Conservation (phyloP, 2,888 invertebrate genomes). For the Folsomia candida region DNA sequence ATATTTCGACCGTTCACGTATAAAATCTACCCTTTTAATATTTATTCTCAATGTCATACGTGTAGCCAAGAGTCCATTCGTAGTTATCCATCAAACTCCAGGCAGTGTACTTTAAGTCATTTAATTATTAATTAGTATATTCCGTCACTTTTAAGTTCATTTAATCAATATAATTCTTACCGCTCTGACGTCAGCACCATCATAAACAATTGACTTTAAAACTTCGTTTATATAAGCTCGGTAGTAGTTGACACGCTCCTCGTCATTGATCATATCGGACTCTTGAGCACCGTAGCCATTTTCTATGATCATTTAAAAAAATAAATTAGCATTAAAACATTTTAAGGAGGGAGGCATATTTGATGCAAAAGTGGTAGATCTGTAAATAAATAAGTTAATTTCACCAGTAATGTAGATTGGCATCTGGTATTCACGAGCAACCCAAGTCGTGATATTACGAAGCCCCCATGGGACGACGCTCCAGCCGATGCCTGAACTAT, state of each 20-base stretch:
- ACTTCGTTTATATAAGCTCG: slow-evolving; percentile 44
- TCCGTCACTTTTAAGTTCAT: slow-evolving; percentile 31
- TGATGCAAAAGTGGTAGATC: too few species aligned
- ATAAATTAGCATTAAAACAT: too few species aligned
- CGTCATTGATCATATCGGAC: slow-evolving; percentile 33
- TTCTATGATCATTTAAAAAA: too few species aligned
- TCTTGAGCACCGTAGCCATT: slow-evolving; percentile 42
- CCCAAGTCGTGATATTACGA: slow-evolving; percentile 37
- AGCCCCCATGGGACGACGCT: slow-evolving; percentile 46
- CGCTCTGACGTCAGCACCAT: slow-evolving; percentile 43
- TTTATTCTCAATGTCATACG: too few species aligned
- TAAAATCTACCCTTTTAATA: too few species aligned
- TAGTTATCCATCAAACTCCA: slow-evolving; percentile 35
- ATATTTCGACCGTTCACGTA: too few species aligned
- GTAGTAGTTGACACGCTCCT: slow-evolving; percentile 28
- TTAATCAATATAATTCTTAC: slow-evolving; percentile 44
- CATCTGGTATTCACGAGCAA: slow-evolving; percentile 31
- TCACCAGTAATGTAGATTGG: slow-evolving; percentile 39
- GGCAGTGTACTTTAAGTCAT: too few species aligned
- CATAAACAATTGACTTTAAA: slow-evolving; percentile 40
- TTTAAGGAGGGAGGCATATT: too few species aligned
- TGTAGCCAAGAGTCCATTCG: too few species aligned
- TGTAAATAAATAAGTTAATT: too few species aligned
- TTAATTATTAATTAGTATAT: slow-evolving; percentile 41
- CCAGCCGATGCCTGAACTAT: slow-evolving; percentile 36